Percentiles rank a stretch among this genome's conserved stretches.
Evolutionary conservation across 2,113 vertebrate genomes (phyloP).

Genomic region (Bombycilla garrulus): DNA sequence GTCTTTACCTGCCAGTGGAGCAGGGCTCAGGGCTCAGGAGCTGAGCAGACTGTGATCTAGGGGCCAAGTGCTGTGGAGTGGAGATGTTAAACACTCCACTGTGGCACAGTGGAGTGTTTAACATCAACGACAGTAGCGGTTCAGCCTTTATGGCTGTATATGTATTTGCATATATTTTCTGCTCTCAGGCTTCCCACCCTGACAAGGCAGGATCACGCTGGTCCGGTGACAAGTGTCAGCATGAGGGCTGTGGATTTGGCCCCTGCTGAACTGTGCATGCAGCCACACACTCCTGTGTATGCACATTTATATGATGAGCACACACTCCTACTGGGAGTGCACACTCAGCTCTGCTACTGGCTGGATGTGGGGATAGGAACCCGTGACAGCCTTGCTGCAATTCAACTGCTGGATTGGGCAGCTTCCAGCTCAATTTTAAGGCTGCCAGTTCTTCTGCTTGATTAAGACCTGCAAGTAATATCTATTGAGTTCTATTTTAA

Average conservation of each 20-base stretch:
- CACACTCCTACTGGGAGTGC: fast-evolving
- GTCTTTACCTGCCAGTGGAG: neutral
- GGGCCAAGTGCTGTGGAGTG: neutral
- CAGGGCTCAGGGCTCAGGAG: neutral
- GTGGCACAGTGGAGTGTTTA: neutral
- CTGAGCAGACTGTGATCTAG: neutral
- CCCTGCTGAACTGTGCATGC: neutral
- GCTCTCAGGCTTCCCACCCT: neutral
- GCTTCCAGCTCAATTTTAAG: neutral
- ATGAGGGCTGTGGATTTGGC: fast-evolving
- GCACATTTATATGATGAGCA: fast-evolving
- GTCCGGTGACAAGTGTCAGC: neutral
- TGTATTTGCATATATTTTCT: neutral
- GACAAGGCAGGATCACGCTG: neutral
- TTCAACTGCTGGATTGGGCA: neutral
- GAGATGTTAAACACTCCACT: no score
- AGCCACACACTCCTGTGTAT: fast-evolving
- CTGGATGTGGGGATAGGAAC: fast-evolving
- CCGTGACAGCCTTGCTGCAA: neutral
- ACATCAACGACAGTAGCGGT: fast-evolving
- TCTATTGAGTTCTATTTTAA: neutral
- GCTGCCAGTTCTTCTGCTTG: neutral
- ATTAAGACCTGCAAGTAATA: neutral
- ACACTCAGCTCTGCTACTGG: neutral
- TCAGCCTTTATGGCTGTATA: neutral